Conservation (phyloP, 2,113 vertebrate species). For the Leucopternis melanops region DNA sequence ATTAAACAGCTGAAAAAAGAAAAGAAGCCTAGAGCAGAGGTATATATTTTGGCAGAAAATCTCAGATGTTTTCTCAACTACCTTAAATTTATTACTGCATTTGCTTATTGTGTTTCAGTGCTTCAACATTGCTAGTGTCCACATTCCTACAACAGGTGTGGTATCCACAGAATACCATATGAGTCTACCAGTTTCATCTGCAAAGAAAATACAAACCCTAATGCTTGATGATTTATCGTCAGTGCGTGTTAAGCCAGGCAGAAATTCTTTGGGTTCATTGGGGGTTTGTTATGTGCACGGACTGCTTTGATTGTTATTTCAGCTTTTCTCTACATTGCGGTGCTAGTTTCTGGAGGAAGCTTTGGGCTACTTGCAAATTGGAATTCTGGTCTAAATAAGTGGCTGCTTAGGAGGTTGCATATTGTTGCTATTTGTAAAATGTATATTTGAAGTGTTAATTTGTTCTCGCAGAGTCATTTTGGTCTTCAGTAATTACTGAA, state of each 20-base stretch:
- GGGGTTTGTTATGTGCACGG: background rate
- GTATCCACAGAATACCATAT: background rate
- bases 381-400: background rate
- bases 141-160: background rate
- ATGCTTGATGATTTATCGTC: accelerated
- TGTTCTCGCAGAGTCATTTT: background rate
- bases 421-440: background rate
- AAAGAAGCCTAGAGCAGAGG: constrained; percentile 53
- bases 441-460: background rate
- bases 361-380: background rate
- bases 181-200: background rate
- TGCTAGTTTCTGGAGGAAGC: background rate
- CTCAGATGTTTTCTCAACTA: background rate
- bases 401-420: background rate
- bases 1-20: constrained; percentile 69
- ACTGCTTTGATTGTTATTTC: background rate
- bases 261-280: background rate
- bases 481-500: background rate
- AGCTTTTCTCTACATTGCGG: background rate
- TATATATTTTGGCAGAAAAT: constrained; percentile 15
- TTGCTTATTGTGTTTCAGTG: background rate
- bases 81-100: background rate
- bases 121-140: background rate
- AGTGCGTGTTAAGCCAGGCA: background rate
- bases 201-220: background rate